Conservation (phyloP, 2,113 vertebrate species). For the Phaethornis superciliosus region DNA sequence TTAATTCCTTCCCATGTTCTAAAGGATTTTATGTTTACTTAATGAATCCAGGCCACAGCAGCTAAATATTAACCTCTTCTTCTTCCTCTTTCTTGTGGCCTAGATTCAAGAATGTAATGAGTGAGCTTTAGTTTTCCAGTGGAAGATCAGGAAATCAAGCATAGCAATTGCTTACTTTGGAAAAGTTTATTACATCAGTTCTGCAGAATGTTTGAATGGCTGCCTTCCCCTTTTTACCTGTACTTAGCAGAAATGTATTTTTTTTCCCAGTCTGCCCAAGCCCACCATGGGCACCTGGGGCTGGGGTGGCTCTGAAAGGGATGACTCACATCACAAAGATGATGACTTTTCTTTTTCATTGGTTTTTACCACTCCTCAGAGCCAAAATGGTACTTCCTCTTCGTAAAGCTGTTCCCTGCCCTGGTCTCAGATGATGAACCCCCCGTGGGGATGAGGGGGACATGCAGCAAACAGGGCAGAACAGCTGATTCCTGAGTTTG, state of each 20-base stretch:
- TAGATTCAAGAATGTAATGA: constrained; percentile 55
- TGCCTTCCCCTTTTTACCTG: not conserved
- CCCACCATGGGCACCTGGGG: rapidly evolving
- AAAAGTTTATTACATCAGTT: not conserved
- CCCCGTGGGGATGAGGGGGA: not conserved
- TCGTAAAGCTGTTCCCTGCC: not conserved
- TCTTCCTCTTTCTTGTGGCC: not conserved
- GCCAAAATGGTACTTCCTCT: not conserved
- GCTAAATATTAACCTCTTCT: not conserved
- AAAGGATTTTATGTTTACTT: not conserved
- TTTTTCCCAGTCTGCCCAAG: not conserved
- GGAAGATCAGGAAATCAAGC: not conserved
- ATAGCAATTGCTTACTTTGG: not conserved
- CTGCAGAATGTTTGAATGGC: not conserved
- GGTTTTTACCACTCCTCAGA: not conserved
- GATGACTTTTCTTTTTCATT: not conserved
- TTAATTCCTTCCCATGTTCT: not conserved
- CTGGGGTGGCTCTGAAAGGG: not conserved
- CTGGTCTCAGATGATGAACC: not conserved
- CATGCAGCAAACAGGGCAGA: not conserved
- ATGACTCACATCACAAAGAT: not conserved
- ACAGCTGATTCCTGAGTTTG: not conserved
- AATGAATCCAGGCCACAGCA: constrained; percentile 22
- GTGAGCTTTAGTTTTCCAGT: not conserved
- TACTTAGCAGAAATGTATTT: not conserved